Conservation (phyloP, 2,888 invertebrate genomes). For the Sicus ferrugineus region DNA sequence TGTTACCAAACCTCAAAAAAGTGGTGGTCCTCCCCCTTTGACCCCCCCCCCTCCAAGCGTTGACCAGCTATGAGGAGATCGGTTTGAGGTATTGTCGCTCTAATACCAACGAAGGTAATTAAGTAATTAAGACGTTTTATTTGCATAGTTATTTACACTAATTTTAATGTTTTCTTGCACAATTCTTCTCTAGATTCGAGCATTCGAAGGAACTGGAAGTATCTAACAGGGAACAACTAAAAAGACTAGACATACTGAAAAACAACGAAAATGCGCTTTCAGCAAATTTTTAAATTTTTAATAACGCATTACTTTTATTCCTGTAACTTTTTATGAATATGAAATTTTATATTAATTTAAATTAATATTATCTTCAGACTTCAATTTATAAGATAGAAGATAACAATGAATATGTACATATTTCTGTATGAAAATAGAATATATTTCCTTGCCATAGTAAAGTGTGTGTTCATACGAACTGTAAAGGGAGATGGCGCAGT, state of each 20-base stretch:
- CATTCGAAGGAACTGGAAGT: slow-evolving; percentile 95
- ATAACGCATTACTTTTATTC: slow-evolving; percentile 51
- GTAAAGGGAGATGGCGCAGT: too few relatives aligned
- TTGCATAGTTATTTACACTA: background rate
- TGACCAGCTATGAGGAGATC: too few relatives aligned
- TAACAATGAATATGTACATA: too few relatives aligned
- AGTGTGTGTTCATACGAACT: too few relatives aligned
- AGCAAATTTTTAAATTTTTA: slow-evolving; percentile 90
- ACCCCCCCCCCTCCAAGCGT: too few relatives aligned
- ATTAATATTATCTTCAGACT: too few relatives aligned
- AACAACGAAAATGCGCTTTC: slow-evolving; percentile 93
- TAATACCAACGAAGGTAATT: too few relatives aligned
- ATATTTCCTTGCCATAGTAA: too few relatives aligned
- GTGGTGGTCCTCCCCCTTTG: slow-evolving; percentile 27
- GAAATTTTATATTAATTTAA: background rate
- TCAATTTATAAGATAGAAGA: too few relatives aligned
- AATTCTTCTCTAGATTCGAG: slow-evolving; percentile 75
- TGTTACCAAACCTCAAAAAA: slow-evolving; percentile 31
- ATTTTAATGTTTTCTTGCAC: background rate
- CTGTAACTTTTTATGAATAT: background rate
- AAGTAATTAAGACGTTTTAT: too few relatives aligned
- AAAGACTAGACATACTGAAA: slow-evolving; percentile 96
- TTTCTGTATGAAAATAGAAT: too few relatives aligned
- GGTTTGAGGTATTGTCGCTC: too few relatives aligned
- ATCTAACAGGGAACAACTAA: slow-evolving; percentile 93